phyloP scores from a whole-genome alignment of 2,113 vertebrate species.

The Cebus imitator region DNA sequence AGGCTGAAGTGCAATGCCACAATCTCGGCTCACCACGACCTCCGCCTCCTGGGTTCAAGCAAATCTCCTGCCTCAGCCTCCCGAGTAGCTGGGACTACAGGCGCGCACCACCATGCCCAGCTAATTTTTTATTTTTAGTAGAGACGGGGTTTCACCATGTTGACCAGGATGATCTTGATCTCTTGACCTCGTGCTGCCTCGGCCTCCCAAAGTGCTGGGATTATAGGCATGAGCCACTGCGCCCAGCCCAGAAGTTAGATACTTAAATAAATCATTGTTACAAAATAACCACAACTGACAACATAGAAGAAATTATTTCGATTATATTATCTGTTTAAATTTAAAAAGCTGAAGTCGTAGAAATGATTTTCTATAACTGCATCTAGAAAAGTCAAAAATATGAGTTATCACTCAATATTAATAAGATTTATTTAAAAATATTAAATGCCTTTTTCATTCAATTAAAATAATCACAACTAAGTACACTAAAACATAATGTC shows the following conservation, averaged over 20 bases:
- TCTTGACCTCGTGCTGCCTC: no score
- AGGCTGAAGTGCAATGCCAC: no score
- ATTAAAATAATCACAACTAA: neutral
- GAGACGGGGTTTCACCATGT: no score
- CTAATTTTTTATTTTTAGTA: no score
- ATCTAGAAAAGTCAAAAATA: neutral
- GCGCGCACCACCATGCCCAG: no score
- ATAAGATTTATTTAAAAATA: neutral
- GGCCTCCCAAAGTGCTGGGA: no score
- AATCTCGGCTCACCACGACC: no score
- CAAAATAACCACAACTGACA: neutral
- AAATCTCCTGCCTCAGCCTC: no score
- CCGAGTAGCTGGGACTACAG: no score
- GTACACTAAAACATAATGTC: neutral
- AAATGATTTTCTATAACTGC: neutral
- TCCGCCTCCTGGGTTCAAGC: no score
- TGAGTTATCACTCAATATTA: neutral
- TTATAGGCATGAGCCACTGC: no score
- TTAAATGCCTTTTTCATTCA: slow-evolving; percentile 1
- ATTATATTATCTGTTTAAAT: neutral
- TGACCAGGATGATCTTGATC: no score
- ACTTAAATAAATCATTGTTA: slow-evolving; percentile 8
- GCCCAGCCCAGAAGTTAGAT: neutral
- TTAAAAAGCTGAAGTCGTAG: neutral
- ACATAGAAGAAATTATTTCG: neutral